Evolutionary conservation across 2,888 invertebrate species (phyloP).

Genomic region (Drosophila anomelani): DNA sequence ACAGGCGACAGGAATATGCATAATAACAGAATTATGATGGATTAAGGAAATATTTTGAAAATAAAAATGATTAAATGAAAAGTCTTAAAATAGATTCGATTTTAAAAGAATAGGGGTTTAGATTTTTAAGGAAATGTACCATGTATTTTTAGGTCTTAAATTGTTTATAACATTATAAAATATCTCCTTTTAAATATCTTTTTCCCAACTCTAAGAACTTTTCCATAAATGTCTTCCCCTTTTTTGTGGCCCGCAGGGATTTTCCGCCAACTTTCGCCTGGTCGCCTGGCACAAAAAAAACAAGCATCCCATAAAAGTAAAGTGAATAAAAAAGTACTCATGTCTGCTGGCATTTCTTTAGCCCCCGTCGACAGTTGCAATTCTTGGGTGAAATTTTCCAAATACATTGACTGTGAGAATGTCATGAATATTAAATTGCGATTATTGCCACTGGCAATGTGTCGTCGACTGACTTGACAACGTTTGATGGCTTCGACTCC

Average conservation of each 20-base stretch:
- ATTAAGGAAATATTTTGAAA: neutral
- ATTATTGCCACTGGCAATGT: constrained; percentile 76
- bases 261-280: neutral
- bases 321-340: constrained; percentile 22
- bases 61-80: neutral
- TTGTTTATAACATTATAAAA: neutral
- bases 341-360: constrained; percentile 20
- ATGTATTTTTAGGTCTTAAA: too few species aligned
- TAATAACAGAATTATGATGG: neutral
- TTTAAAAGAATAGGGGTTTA: too few species aligned
- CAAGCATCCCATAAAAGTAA: constrained; percentile 15
- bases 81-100: too few species aligned
- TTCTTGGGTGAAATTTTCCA: constrained; percentile 62
- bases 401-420: constrained; percentile 75
- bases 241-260: constrained; percentile 2
- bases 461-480: constrained; percentile 41
- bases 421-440: constrained; percentile 79
- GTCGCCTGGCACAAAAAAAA: constrained; percentile 22
- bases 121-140: too few species aligned
- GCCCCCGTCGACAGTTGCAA: constrained; percentile 48
- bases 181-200: neutral
- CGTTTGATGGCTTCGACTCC: constrained; percentile 18
- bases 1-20: constrained; percentile 48
- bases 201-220: neutral
- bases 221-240: neutral